Evolutionary conservation across 1,140 invertebrate species (phyloP), one percentile per base, ranked within the genome.

Genomic region (Venustaconcha ellipsiformis): DNA sequence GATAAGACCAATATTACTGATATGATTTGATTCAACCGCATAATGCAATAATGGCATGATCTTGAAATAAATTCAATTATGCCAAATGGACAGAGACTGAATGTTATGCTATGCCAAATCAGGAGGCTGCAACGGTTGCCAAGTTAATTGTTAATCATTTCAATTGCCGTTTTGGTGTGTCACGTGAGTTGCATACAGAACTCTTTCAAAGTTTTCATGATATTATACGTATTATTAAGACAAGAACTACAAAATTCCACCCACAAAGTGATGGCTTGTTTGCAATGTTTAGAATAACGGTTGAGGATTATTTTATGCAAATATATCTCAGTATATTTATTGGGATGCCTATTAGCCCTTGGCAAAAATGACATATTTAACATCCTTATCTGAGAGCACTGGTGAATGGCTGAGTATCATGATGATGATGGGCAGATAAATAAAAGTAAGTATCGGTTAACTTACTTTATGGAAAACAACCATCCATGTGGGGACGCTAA

Each of bases 251-350:
- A 5, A 56, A 56, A 1, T 83, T 80, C 58, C 26, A 67, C 20
- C 81, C 81, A 14, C 64, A 64, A 5, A 78, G 70, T 18, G 74
- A 84, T 70, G 81, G 78, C 15, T 37, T 77, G 65, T 70, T 82
- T n/a, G 79, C 87, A 56, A 69, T 83, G 56, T 80, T 86, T 37
- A 88, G 86, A 67, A 68, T 78, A 57, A 86, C 86, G 14, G 56
- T 86, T 20, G 69, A 26, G 68, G 4, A 37, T 1, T 37, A 37
- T 37, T 37, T 37, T 37, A 74, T 4, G 79, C 80, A 75, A 71
- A 85, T 63, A 67, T 76, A 18, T 66, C 80, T 82, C 90, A 67
- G 48, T 71, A 1, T 69, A 78, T 59, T 23, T 67, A 80, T 55
- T 84, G 74, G 82, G 80, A 84, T 60, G 15, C 48, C 1, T 14